Conservation (phyloP, 2,113 vertebrate genomes). For the Meriones unguiculatus region DNA sequence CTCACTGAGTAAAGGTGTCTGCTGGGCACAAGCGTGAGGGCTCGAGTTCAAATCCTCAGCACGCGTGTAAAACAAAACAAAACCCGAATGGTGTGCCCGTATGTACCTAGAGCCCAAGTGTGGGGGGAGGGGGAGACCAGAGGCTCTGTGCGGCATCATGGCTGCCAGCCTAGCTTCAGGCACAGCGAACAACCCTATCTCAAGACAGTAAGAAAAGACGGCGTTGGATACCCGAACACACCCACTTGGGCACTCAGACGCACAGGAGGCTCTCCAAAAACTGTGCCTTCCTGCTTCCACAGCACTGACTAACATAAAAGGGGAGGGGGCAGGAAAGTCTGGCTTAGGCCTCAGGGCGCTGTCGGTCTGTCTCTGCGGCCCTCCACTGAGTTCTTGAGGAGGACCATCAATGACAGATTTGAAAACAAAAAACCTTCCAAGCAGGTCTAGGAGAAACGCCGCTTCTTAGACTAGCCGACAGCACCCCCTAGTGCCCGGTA, state of each 20-base stretch:
- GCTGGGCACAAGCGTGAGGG: neutral
- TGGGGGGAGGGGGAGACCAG: neutral
- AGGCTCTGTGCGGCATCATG: neutral
- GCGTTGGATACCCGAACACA: neutral
- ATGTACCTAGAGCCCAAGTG: neutral
- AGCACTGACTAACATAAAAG: neutral
- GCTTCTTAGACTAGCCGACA: conserved; percentile 69
- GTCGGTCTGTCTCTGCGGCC: neutral
- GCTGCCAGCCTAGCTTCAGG: neutral
- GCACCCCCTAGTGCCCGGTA: conserved; percentile 68
- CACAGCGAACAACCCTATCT: too few species aligned
- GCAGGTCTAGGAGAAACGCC: neutral
- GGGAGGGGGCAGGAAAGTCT: neutral
- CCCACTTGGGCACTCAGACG: neutral
- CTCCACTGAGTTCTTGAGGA: neutral
- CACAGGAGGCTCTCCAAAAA: neutral
- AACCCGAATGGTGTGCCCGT: too few species aligned
- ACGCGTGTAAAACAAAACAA: too few species aligned
- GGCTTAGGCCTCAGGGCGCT: neutral
- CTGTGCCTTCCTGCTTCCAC: neutral
- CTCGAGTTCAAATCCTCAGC: neutral
- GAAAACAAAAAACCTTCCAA: conserved; percentile 10
- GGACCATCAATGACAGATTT: neutral
- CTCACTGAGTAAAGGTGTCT: neutral
- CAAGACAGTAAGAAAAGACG: neutral